Evolutionary conservation across 2,113 vertebrate genomes (phyloP), one percentile per base, ranked within the genome.

Genomic region (Ageneiosus marmoratus): DNA sequence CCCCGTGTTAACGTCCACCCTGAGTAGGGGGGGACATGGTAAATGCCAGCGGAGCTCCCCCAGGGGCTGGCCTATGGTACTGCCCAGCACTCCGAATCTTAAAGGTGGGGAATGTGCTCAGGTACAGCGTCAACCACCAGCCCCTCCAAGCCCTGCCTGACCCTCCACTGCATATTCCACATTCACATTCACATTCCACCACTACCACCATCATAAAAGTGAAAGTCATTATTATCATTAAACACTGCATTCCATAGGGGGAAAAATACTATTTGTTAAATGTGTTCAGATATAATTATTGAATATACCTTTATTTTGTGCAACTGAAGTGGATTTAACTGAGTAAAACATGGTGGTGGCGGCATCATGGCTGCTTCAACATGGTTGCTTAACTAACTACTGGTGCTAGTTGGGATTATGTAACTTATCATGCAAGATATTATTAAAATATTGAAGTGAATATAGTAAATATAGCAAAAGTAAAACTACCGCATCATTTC

Each of bases 71-170:
- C 87, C 83, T 58, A 83, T 88, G 87, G 83, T 88, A 83, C 86
- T 87, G 79, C 86, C 87, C 87, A 76, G 79, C 76, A 86, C 88
- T 84, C 67, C 86, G 72, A 83, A 80, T 84, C 53, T 84, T 82
- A 90, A 88, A 90, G 89, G 89, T 90, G 88, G 87, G 89, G 86
- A 88, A 72, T 84, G 62, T 87, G 48, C 82, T 85, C 84, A 88
- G 86, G 85, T 87, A 88, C 83, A 78, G 86, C 78, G 78, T 83
- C 70, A 56, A 80, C 81, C 84, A 80, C 80, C 84, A 86, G 55
- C 82, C 75, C 77, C 81, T 83, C 88, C 80, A 60, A 27, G 24
- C 16, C 69, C 29, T 79, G 65, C 76, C 76, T 84, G 83, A 79
- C 22, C 1, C 37, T 51, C 75, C 83, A 84, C 85, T 22, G 46